These are phyloP conservation scores for Urophycis tenuis DNA, from an alignment of 2,797 vertebrate species.

Conservation along the genomic window DNA sequence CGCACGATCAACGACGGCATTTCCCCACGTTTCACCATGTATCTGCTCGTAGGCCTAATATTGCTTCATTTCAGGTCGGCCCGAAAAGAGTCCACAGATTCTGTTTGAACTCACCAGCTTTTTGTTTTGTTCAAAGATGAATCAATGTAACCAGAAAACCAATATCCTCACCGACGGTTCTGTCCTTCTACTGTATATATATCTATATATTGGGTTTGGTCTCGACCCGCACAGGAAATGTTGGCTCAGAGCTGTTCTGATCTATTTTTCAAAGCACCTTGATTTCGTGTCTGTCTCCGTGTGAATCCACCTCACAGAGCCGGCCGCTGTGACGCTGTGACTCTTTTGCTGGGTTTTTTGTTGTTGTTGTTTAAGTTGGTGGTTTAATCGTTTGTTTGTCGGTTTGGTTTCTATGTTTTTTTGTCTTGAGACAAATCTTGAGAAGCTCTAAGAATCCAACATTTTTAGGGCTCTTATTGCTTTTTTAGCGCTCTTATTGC, in stretches of 20 bases:
- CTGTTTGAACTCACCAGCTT: not conserved
- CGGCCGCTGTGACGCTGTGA: not conserved
- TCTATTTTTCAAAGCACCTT: not conserved
- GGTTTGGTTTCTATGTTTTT: not conserved
- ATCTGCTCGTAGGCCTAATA: not conserved
- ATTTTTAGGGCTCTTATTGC: not conserved
- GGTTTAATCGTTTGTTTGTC: not conserved
- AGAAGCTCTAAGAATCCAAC: not conserved
- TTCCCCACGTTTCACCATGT: not conserved
- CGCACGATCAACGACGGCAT: not conserved
- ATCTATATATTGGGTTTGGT: not conserved
- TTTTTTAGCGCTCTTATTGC: not conserved
- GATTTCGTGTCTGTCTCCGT: not conserved
- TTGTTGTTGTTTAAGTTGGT: not conserved
- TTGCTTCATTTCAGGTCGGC: not conserved
- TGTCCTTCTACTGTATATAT: not conserved
- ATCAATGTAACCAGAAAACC: not conserved
- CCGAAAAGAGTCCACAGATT: not conserved
- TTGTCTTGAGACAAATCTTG: not conserved
- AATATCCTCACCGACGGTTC: not conserved
- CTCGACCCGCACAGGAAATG: not conserved
- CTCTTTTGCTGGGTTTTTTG: too few relatives aligned
- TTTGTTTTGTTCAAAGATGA: slow-evolving; percentile 3
- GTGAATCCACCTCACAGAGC: not conserved
- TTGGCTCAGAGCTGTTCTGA: not conserved